Conservation (phyloP, 2,797 vertebrate species). For the Sylvia borin region DNA sequence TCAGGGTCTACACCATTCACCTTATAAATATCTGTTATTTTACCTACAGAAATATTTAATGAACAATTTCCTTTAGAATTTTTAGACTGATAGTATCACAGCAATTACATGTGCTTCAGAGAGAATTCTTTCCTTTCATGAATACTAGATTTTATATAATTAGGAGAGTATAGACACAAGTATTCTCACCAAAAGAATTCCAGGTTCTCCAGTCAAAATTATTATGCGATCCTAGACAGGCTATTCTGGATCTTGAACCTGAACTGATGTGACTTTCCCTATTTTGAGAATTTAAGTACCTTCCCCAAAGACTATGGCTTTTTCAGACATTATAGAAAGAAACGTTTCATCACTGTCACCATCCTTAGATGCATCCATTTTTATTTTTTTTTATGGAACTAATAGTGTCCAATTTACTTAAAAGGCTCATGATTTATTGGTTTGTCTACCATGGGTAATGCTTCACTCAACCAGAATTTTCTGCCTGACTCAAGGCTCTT, state of each 20-base stretch:
- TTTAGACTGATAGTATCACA: not conserved
- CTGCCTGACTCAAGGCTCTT: not conserved
- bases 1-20: not conserved
- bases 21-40: not conserved
- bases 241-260: not conserved
- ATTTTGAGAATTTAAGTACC: not conserved
- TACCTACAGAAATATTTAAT: not conserved
- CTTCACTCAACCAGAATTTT: not conserved
- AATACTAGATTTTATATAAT: not conserved
- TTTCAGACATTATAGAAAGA: not conserved
- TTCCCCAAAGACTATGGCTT: not conserved
- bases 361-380: not conserved
- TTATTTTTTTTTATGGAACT: not conserved
- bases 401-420: not conserved
- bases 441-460: not conserved
- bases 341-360: not conserved
- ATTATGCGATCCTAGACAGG: not conserved
- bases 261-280: not conserved
- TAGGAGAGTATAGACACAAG: not conserved
- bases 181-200: not conserved
- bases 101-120: not conserved
- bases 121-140: not conserved
- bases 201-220: not conserved
- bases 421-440: not conserved
- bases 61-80: not conserved